Evolutionary conservation across 2,888 invertebrate species (phyloP).

Genomic region (Elmis aenea): DNA sequence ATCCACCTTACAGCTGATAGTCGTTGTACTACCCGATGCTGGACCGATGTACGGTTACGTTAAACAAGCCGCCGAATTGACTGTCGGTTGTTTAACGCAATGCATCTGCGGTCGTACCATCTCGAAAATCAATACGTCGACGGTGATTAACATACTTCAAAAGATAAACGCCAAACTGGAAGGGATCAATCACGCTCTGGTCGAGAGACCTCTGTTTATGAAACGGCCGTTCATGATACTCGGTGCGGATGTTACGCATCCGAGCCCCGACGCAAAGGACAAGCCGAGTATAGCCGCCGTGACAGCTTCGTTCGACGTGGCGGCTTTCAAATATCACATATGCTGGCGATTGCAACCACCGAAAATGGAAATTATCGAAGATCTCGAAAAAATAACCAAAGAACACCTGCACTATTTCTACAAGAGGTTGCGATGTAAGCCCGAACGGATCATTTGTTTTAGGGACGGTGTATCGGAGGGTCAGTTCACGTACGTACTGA

Average conservation of each 20-base stretch:
- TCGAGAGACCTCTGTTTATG: conserved; percentile 48
- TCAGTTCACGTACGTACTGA: conserved; percentile 68
- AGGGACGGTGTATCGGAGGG: conserved; percentile 88
- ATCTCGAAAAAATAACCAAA: conserved; percentile 54
- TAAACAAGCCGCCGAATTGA: conserved; percentile 56
- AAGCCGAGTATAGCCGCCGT: conserved; percentile 71
- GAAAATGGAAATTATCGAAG: conserved; percentile 67
- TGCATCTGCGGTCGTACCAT: conserved; percentile 66
- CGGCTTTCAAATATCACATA: conserved; percentile 68
- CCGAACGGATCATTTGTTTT: conserved; percentile 66
- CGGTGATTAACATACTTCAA: conserved; percentile 67
- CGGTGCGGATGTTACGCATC: conserved; percentile 93
- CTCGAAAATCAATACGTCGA: conserved; percentile 52
- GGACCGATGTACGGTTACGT: conserved; percentile 27
- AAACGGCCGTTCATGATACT: conserved; percentile 52
- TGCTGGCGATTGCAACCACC: conserved; percentile 73
- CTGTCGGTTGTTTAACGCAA: conserved; percentile 67
- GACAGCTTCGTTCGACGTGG: conserved; percentile 66
- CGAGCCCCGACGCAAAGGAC: conserved; percentile 68
- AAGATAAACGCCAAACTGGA: conserved; percentile 81
- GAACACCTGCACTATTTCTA: conserved; percentile 61
- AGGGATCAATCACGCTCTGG: conserved; percentile 66
- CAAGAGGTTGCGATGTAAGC: conserved; percentile 44
- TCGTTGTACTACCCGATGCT: conserved; percentile 54
- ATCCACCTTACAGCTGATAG: no score